Conservation (phyloP, 2,888 invertebrate species). For the Stegana nigrithorax region DNA sequence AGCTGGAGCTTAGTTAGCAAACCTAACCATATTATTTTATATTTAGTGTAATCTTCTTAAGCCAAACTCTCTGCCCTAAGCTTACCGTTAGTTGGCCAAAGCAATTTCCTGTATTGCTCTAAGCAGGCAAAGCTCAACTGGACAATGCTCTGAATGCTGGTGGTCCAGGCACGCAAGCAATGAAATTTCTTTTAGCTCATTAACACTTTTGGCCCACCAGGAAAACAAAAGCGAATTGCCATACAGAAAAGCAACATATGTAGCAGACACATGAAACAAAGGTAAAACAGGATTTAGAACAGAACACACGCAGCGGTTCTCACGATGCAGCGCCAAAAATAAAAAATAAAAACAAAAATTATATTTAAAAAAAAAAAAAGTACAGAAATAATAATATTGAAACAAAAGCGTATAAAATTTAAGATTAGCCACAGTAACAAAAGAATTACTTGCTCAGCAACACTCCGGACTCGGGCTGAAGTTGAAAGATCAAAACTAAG, state of each 20-base stretch:
- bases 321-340: slow-evolving; percentile 43
- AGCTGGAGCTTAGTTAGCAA: no score
- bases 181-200: slow-evolving; percentile 58
- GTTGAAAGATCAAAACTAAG: background rate
- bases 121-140: no score
- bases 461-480: background rate
- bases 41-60: no score
- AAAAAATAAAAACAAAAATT: background rate
- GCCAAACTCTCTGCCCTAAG: no score
- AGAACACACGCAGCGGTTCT: slow-evolving; percentile 64
- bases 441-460: slow-evolving; percentile 24
- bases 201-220: slow-evolving; percentile 44
- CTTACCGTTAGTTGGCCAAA: background rate
- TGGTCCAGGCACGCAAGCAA: slow-evolving; percentile 9
- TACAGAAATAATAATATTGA: slow-evolving; percentile 19
- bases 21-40: no score
- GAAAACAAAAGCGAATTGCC: slow-evolving; percentile 20
- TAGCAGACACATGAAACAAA: background rate
- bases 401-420: slow-evolving; percentile 42
- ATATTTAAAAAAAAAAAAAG: background rate
- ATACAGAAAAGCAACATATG: slow-evolving; percentile 22
- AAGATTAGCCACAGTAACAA: slow-evolving; percentile 60
- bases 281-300: background rate
- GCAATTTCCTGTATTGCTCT: no score
- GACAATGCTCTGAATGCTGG: no score